Percentiles rank a stretch among this genome's conserved stretches.
phyloP scores from a whole-genome alignment of 2,888 invertebrate genomes.

The Synanthedon andrenaeformis region DNA sequence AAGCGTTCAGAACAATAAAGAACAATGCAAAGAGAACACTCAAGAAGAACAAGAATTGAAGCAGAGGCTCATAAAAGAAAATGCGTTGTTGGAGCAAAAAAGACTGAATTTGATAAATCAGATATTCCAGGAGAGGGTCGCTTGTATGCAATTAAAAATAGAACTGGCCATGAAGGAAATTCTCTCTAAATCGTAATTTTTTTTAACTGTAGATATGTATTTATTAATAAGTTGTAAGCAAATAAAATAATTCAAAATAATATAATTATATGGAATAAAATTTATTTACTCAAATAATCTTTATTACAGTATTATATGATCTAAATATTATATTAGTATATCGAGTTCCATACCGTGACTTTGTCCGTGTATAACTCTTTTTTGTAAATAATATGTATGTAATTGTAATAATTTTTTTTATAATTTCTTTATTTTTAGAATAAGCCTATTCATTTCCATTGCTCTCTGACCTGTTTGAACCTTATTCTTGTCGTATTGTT shows the following conservation, averaged over 20 bases:
- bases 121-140: conserved; percentile 79
- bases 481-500: too few relatives aligned
- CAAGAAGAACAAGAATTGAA: conserved; percentile 51
- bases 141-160: conserved; percentile 78
- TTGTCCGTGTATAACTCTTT: too few relatives aligned
- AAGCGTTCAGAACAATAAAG: conserved; percentile 28
- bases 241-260: conserved; percentile 51
- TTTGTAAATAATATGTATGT: too few relatives aligned
- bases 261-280: neutral
- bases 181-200: conserved; percentile 44
- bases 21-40: conserved; percentile 41
- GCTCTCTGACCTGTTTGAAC: too few relatives aligned
- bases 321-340: too few relatives aligned
- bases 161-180: conserved; percentile 74
- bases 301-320: neutral
- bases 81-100: conserved; percentile 76
- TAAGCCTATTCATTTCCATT: too few relatives aligned
- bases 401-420: too few relatives aligned
- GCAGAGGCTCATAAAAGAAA: conserved; percentile 69
- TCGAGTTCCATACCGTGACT: too few relatives aligned
- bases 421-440: too few relatives aligned
- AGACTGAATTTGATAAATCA: conserved; percentile 75
- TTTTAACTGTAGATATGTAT: neutral
- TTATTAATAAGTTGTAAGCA: conserved; percentile 32
- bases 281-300: neutral